These are phyloP conservation scores for Burhinus oedicnemus DNA, from an alignment of 2,113 vertebrate genomes.

Conservation along the genomic window DNA sequence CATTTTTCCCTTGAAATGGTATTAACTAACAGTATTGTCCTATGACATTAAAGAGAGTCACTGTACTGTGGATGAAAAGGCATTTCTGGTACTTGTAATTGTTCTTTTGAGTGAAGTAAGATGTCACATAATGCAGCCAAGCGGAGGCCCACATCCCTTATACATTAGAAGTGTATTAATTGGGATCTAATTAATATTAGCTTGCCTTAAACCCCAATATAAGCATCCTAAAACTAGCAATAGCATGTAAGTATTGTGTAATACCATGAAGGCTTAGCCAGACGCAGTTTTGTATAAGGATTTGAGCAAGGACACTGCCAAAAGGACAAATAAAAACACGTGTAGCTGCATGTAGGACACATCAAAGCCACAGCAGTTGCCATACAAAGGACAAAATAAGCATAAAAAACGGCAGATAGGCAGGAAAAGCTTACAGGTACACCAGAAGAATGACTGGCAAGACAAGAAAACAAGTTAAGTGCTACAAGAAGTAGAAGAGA, in stretches of 20 bases:
- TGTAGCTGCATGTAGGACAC: not conserved
- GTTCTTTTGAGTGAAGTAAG: not conserved
- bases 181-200: not conserved
- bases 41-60: not conserved
- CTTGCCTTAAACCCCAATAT: not conserved
- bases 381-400: not conserved
- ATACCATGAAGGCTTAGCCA: not conserved
- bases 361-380: not conserved
- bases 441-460: not conserved
- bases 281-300: not conserved
- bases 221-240: not conserved
- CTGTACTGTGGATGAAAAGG: not conserved
- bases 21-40: not conserved
- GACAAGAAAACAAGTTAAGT: not conserved
- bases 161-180: not conserved
- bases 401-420: not conserved
- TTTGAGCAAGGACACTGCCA: not conserved
- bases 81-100: not conserved
- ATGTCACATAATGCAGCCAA: not conserved
- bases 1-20: not conserved
- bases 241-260: not conserved
- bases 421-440: not conserved
- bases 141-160: not conserved
- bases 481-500: not conserved
- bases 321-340: not conserved